Evolutionary conservation across 2,113 vertebrate genomes (phyloP).

Genomic region (Falco punctatus): DNA sequence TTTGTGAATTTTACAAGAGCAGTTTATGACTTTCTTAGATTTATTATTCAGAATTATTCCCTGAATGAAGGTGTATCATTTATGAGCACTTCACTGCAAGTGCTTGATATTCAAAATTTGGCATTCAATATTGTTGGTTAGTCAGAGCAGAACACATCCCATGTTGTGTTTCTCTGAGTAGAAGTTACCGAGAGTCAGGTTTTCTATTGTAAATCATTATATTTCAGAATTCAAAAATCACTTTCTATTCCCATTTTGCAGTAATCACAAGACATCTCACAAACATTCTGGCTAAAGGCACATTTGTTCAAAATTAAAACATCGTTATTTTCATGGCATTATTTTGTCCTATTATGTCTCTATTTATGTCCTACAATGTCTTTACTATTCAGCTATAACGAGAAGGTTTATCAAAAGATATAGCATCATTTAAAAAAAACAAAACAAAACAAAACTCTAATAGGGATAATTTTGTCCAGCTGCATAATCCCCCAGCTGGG

Average conservation of each 20-base stretch:
- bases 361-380: not conserved
- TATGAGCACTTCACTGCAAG: slow-evolving; percentile 34
- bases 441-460: not conserved
- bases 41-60: slow-evolving; percentile 65
- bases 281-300: not conserved
- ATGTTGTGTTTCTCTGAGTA: not conserved
- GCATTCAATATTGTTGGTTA: slow-evolving; percentile 3
- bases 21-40: slow-evolving; percentile 22
- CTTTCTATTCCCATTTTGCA: not conserved
- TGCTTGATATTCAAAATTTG: slow-evolving; percentile 38
- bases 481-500: not conserved
- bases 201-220: not conserved
- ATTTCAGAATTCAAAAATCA: slow-evolving; percentile 16
- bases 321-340: slow-evolving; percentile 10
- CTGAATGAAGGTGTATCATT: slow-evolving; percentile 52
- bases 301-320: slow-evolving; percentile 13
- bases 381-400: not conserved
- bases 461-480: slow-evolving; percentile 45
- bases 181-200: not conserved
- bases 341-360: not conserved
- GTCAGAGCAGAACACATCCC: not conserved
- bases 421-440: not conserved
- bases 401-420: slow-evolving; percentile 44
- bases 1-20: not conserved
- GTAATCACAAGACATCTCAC: not conserved